phyloP scores from a whole-genome alignment of 1,140 invertebrate genomes.

The Lepidurus couesii region DNA sequence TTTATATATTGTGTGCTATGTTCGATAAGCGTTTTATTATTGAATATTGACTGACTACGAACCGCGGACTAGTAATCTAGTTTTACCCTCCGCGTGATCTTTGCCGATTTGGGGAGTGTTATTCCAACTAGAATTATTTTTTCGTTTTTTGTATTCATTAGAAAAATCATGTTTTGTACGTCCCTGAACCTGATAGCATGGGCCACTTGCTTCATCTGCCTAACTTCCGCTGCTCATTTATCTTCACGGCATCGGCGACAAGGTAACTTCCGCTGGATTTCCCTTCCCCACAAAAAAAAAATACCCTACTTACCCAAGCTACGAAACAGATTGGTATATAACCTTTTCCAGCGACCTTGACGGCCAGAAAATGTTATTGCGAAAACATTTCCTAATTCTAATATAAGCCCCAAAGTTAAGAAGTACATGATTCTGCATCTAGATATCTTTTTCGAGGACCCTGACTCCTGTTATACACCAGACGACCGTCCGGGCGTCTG shows the following conservation, averaged over 20 bases:
- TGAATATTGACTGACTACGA: no score
- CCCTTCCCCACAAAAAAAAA: neutral
- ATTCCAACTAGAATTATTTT: neutral
- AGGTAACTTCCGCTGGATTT: neutral
- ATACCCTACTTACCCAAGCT: neutral
- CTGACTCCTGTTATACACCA: conserved; percentile 41
- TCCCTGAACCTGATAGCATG: neutral
- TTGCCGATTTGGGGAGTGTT: no score
- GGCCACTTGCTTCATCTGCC: neutral
- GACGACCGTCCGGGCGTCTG: conserved; percentile 45
- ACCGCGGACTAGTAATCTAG: no score
- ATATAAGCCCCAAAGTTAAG: no score
- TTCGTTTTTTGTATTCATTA: neutral
- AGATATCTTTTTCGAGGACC: neutral
- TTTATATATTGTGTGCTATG: no score
- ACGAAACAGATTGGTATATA: neutral
- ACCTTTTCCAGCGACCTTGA: no score
- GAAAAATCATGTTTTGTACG: neutral
- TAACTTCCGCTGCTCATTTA: conserved; percentile 8
- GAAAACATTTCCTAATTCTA: no score
- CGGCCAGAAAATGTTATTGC: no score
- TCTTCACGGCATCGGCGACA: neutral
- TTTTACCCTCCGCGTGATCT: no score
- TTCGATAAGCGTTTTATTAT: no score
- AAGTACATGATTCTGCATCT: no score